These are phyloP conservation scores for Brienomyrus longianalis DNA, from an alignment of 2,113 vertebrate species.

Conservation along the genomic window DNA sequence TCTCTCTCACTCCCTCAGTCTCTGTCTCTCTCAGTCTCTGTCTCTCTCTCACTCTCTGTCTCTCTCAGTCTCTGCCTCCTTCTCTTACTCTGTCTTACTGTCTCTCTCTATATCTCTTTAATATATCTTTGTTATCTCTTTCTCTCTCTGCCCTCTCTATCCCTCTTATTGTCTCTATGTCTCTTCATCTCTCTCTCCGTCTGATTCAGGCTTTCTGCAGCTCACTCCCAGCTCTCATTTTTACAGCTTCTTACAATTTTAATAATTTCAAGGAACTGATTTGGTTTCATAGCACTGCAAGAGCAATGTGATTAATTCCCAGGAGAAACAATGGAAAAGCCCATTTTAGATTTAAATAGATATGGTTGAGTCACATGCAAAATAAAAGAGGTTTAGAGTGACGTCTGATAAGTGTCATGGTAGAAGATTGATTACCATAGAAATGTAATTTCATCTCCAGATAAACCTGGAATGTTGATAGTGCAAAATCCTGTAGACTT, in stretches of 20 bases:
- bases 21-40: no score
- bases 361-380: not conserved
- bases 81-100: no score
- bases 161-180: not conserved
- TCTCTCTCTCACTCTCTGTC: not conserved
- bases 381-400: not conserved
- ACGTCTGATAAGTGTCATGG: not conserved
- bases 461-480: not conserved
- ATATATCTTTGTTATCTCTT: not conserved
- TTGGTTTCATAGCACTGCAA: not conserved
- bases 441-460: not conserved
- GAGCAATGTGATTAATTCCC: not conserved
- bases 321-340: not conserved
- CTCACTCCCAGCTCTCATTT: not conserved
- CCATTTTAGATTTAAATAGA: not conserved
- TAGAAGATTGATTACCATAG: not conserved
- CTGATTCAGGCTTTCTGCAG: not conserved
- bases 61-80: no score
- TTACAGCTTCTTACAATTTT: not conserved
- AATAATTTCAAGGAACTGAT: not conserved
- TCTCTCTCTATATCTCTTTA: not conserved
- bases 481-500: not conserved
- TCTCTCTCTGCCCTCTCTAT: not conserved
- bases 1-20: not conserved
- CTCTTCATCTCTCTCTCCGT: not conserved